phyloP scores from a whole-genome alignment of 2,888 invertebrate genomes.

The Agriotes lineatus region DNA sequence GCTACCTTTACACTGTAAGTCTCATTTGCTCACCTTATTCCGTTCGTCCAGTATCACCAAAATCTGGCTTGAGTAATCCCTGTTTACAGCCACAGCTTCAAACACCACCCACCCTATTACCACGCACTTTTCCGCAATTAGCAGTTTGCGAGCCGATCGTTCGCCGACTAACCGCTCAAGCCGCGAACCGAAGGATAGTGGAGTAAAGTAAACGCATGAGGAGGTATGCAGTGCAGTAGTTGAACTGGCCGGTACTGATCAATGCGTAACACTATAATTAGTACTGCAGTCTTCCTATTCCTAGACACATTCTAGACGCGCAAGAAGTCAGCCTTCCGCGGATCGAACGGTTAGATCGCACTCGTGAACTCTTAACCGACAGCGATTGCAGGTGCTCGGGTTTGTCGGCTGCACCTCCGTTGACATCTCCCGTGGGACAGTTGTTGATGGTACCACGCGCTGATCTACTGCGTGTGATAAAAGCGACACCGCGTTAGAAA shows the following conservation, averaged over 20 bases:
- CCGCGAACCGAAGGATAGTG: not conserved
- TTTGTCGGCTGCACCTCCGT: not conserved
- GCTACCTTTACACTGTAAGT: too few relatives aligned
- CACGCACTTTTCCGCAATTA: too few relatives aligned
- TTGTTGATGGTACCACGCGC: too few relatives aligned
- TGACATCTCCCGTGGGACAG: not conserved
- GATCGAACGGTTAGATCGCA: constrained; percentile 31
- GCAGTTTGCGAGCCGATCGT: too few relatives aligned
- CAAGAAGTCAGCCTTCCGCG: constrained; percentile 18
- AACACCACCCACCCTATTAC: too few relatives aligned
- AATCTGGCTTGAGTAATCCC: too few relatives aligned
- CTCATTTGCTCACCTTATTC: too few relatives aligned
- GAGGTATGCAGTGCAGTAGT: constrained; percentile 19
- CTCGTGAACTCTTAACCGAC: constrained; percentile 39
- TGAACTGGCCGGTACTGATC: constrained; percentile 21
- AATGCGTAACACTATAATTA: constrained; percentile 33
- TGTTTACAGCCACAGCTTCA: too few relatives aligned
- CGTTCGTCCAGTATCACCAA: too few relatives aligned
- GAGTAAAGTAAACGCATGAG: constrained; percentile 27
- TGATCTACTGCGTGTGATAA: too few relatives aligned
- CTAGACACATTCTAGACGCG: constrained; percentile 18
- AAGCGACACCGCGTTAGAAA: not conserved
- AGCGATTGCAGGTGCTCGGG: constrained; percentile 5
- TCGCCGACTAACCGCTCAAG: not conserved
- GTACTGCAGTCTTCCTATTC: not conserved